Base-by-base conservation (phyloP, 2,113 vertebrate genomes). In the Psettodes erumei region DNA sequence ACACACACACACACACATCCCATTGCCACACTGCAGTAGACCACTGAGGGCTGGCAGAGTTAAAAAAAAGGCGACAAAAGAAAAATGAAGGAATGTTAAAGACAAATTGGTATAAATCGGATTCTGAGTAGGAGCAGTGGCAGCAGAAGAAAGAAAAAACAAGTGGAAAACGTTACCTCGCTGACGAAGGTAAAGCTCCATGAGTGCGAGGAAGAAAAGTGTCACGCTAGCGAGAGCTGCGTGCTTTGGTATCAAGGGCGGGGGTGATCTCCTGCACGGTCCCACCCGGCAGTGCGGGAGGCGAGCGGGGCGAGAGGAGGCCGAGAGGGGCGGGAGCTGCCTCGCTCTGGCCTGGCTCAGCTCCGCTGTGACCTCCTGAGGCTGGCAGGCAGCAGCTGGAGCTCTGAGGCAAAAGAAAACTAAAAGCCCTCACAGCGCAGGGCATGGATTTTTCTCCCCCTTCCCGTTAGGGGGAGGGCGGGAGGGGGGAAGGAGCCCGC, bases 161-260 rank as follows among this genome's bases (percentile, higher is more conserved):
- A 60, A 72, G 19, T 2, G 53, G 35, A 79, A 79, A 82, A 37
- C 40, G 30, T 90, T 90, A 92, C 87, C 90, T 91, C 69, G 21
- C 79, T 77, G 83, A 42, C 0, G 85, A 86, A 82, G 76, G 69
- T 51, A 85, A 77, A 84, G 69, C 73, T 91, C 84, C 87, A 86
- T 82, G 47, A 85, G 73, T 8, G 47, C 32, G 6, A 82, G 64
- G 55, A 77, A 11, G 61, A 37, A 18, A 63, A 81, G 56, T 16
- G 19, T 28, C 42, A 59, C 53, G 35, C 51, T 38, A 60, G 45
- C 63, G 75, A 62, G 56, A 70, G 4, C 45, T 65, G 65, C 51
- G 1, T 12, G 47, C 32, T 85, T 83, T 33, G 38, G 54, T 56
- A 64, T 86, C 30, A 65, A 53, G 71, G 67, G 56, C 25, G 35